phyloP scores from a whole-genome alignment of 2,797 vertebrate species.

The Cirrhinus molitorella region DNA sequence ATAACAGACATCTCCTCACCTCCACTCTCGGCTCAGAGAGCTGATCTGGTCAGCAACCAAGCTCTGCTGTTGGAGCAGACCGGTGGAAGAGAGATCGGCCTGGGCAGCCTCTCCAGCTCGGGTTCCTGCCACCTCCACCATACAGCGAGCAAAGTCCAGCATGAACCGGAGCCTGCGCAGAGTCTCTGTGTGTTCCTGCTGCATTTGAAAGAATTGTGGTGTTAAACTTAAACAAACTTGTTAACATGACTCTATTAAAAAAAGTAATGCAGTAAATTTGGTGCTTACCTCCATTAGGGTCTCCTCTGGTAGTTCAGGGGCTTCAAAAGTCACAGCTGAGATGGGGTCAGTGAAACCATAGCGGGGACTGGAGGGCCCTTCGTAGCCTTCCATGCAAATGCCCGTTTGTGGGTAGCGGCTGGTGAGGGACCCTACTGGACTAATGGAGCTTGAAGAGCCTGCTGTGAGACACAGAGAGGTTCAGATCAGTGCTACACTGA shows the following conservation, averaged over 20 bases:
- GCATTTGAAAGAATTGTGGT: conserved; percentile 33
- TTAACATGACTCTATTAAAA: not conserved
- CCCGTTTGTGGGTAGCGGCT: conserved; percentile 83
- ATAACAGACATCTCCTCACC: conserved; percentile 73
- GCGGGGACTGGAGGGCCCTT: conserved; percentile 84
- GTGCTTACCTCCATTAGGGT: conserved; percentile 96
- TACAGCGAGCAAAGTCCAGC: conserved; percentile 86
- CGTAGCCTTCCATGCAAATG: conserved; percentile 81
- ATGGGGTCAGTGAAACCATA: conserved; percentile 86
- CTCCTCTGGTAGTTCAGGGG: conserved; percentile 95
- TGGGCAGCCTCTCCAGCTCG: conserved; percentile 79
- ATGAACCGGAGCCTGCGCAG: conserved; percentile 91
- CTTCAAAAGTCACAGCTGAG: conserved; percentile 89
- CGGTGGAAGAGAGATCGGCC: conserved; percentile 66
- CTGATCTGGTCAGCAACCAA: conserved; percentile 97
- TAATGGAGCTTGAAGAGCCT: conserved; percentile 90
- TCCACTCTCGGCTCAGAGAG: conserved; percentile 95
- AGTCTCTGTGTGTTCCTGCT: conserved; percentile 97
- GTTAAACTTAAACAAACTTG: not conserved
- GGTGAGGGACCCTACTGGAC: conserved; percentile 87
- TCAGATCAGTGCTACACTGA: not conserved
- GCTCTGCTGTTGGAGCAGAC: conserved; percentile 88
- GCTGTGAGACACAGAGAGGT: conserved; percentile 62
- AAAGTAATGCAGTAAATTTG: not conserved
- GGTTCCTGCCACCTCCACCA: conserved; percentile 89